A percentile compares a stretch with the other conserved stretches of the same genome.
These are phyloP conservation scores for Amiota minor DNA, from an alignment of 2,888 invertebrate genomes.

Conservation along the genomic window DNA sequence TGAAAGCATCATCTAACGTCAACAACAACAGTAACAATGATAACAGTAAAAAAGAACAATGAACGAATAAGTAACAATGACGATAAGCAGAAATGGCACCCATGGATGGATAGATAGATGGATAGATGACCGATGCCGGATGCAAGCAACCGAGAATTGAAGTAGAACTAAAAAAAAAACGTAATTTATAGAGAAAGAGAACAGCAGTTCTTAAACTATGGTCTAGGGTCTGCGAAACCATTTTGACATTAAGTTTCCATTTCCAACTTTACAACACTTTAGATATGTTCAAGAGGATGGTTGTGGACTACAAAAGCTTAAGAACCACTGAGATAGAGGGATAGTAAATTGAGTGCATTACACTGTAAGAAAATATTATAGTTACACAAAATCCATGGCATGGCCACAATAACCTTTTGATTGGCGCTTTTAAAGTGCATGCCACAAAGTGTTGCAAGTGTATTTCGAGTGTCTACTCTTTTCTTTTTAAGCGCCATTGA, in stretches of 20 bases:
- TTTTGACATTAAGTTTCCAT: no score
- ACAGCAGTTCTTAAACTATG: no score
- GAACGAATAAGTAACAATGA: background rate
- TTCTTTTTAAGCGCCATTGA: no score
- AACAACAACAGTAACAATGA: slow-evolving; percentile 2
- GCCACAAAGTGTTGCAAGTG: background rate
- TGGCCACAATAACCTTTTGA: background rate
- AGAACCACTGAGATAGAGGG: no score
- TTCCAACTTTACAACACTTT: no score
- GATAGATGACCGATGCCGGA: background rate
- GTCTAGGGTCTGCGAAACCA: no score
- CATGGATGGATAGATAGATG: background rate
- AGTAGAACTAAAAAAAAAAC: no score
- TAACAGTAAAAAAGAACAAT: background rate
- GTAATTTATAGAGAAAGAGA: no score
- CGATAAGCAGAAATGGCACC: background rate
- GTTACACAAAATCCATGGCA: background rate
- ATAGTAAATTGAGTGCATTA: background rate
- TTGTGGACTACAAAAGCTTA: no score
- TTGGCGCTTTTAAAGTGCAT: background rate
- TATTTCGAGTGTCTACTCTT: no score
- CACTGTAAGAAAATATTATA: background rate
- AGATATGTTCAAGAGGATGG: no score
- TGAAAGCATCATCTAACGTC: background rate
- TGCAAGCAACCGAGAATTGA: no score